A percentile compares a stretch with the other conserved stretches of the same genome.
Evolutionary conservation across 2,888 invertebrate species (phyloP).

Genomic region (Drosophila borealis): DNA sequence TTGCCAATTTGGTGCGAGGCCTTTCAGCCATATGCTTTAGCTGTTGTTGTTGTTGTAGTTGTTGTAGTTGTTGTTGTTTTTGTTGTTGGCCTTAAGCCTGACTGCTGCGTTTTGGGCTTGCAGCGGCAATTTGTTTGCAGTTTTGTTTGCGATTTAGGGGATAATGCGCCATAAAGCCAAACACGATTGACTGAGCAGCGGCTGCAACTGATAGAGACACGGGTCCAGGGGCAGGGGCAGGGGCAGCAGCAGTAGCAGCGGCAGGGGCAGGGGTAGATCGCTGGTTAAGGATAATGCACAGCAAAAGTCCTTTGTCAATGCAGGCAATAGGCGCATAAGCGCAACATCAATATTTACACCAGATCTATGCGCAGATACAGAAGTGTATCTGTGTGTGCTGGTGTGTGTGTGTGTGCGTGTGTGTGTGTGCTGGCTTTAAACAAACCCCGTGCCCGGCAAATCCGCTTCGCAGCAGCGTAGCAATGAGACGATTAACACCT

Average conservation of each 20-base stretch:
- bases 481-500: conserved; percentile 79
- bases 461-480: conserved; percentile 57
- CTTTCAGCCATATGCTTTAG: conserved; percentile 11
- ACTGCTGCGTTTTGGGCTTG: conserved; percentile 34
- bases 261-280: conserved; percentile 28
- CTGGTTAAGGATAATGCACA: conserved; percentile 61
- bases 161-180: conserved; percentile 82
- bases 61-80: conserved; percentile 8
- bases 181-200: conserved; percentile 71
- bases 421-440: conserved; percentile 26
- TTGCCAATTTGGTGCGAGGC: conserved; percentile 56
- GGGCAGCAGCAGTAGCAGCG: conserved; percentile 4
- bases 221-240: conserved; percentile 1
- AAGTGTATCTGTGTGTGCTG: not conserved
- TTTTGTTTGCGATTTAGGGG: conserved; percentile 83
- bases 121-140: conserved; percentile 80
- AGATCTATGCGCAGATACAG: conserved; percentile 18
- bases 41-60: conserved; percentile 12
- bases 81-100: conserved; percentile 43
- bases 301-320: conserved; percentile 66
- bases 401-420: conserved; percentile 4
- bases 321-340: conserved; percentile 71
- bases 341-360: conserved; percentile 77
- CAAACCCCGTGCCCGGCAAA: conserved; percentile 52
- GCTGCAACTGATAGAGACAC: conserved; percentile 61